Evolutionary conservation across 2,113 vertebrate genomes (phyloP), one percentile per base, ranked within the genome.

Genomic region (Bufo bufo): DNA sequence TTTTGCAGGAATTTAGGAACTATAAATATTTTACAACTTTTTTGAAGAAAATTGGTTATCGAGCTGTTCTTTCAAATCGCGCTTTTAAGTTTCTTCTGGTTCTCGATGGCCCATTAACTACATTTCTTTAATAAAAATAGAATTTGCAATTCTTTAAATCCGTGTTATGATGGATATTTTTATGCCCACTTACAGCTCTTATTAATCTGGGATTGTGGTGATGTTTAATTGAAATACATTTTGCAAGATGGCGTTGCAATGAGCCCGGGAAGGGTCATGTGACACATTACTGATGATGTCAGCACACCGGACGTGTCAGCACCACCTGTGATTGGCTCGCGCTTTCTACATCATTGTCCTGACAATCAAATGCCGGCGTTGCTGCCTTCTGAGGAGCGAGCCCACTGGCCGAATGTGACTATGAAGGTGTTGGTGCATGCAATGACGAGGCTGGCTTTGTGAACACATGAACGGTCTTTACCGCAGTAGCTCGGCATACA

Each of bases 11-110:
- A 78, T 86, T 79, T 86, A 66, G 50, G 43, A 86, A 74, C 45
- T 77, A 66, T 79, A 79, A 79, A 86, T 86, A 86, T 79, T 78
- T 86, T 33, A 86, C 58, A 66, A 66, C 71, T 43, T 86, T 33
- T 65, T 86, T 54, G 75, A 78, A 79, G 74, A 65, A 66, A 66
- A 78, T 78, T 78, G 58, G 59, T 86, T 86, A 50, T 65, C 12
- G 59, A 86, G 85, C 47, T 12, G 59, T n/a, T 52, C 45, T 54
- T 66, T 79, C 54, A 66, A 78, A 45, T 16, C 11, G 47, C 20
- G 9, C 74, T 86, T 86, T 86, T 45, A 77, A 65, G 74, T 50
- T 33, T 65, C 74, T 19, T 20, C 74, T 19, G 8, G 19, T 65
- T 79, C 49, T 49, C 72, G 33, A 86, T 13, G 20, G 54, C 10